Base-by-base conservation (phyloP, 2,888 invertebrate genomes). In the Ptilodon capucinus region DNA sequence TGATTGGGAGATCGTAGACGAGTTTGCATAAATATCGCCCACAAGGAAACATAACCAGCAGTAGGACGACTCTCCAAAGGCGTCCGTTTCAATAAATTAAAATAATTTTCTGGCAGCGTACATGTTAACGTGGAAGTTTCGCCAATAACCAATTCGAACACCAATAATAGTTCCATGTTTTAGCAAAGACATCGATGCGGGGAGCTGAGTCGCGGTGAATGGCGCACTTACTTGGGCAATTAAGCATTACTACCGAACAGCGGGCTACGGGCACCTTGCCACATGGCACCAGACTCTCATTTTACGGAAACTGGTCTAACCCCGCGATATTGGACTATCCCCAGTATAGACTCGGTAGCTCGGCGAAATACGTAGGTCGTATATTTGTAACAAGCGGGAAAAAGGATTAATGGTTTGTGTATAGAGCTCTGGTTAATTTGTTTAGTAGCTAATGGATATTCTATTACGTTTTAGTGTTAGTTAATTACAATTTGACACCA, bases 251-350 rank as follows among this genome's bases (percentile, higher is more conserved):
- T 69, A 68, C 67, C 65, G 72, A 72, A 73, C 71, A 69, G 57
- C 62, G 64, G 61, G 48, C 58, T 57, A 58, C 76, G 84, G 84
- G 84, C 84, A 83, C 72, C 68, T 71, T 83, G 85, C 84, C 84
- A 83, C 75, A 81, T 83, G 80, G 79, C 82, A 79, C 48, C 75
- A 60, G 57, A 51, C 71, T 74, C 69, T 69, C 65, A 70, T 74
- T 81, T 76, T 74, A 74, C 55, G 60, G 63, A 64, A 74, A 66
- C 67, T 60, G 63, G 64, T 63, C 62, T 70, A 64, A 55, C 64
- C 59, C 46, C 63, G 57, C 67, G 64, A 57, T 58, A 57, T 61
- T 68, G 49, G 58, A 56, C 56, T 57, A 59, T 63, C 64, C 53
- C 48, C 44, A 57, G 58, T 48, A 39, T 52, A 56, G 50, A 44